A percentile compares a stretch with the other conserved stretches of the same genome.
Evolutionary conservation across 2,797 vertebrate species (phyloP).

Genomic region (Xenopus petersii): DNA sequence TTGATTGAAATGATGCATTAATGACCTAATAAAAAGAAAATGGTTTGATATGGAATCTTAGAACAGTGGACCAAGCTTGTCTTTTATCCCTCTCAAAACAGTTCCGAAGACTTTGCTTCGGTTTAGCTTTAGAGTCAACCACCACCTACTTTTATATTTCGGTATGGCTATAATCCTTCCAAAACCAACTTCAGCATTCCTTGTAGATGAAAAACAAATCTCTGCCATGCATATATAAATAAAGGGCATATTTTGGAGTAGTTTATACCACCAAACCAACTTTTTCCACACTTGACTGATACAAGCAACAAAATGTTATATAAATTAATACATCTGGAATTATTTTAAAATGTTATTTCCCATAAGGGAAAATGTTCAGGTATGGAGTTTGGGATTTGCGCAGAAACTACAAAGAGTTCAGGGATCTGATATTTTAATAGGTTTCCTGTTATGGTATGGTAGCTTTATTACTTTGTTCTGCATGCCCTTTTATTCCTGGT

Average conservation of each 20-base stretch:
- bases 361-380: conserved; percentile 76
- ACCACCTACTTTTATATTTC: conserved; percentile 59
- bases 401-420: conserved; percentile 70
- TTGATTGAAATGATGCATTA: conserved; percentile 7
- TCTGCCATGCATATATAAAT: conserved; percentile 63
- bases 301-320: conserved; percentile 67
- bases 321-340: conserved; percentile 81
- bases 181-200: conserved; percentile 74
- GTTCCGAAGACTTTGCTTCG: conserved; percentile 47
- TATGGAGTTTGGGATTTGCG: conserved; percentile 64
- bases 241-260: conserved; percentile 72
- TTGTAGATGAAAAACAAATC: conserved; percentile 69
- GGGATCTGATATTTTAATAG: conserved; percentile 66
- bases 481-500: conserved; percentile 61
- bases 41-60: conserved; percentile 3
- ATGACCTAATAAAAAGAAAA: conserved; percentile 13
- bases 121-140: conserved; percentile 61
- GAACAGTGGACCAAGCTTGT: not conserved
- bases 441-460: conserved; percentile 75
- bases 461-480: conserved; percentile 69
- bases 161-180: conserved; percentile 68
- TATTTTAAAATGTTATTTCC: conserved; percentile 77
- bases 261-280: conserved; percentile 70
- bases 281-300: conserved; percentile 70
- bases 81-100: conserved; percentile 12